Conservation (phyloP, 2,113 vertebrate genomes). For the Equus przewalskii region DNA sequence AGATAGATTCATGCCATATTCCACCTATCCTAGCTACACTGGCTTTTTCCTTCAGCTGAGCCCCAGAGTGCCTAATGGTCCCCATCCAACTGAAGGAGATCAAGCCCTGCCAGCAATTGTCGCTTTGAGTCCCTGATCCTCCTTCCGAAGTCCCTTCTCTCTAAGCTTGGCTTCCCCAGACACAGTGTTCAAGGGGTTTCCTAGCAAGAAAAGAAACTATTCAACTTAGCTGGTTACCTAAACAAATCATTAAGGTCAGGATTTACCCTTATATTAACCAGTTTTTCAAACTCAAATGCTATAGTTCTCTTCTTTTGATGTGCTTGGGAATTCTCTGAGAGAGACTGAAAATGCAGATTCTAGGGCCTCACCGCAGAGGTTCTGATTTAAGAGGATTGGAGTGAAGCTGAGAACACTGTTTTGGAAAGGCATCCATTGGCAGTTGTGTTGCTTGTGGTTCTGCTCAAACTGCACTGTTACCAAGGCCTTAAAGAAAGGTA, state of each 20-base stretch:
- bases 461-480: neutral
- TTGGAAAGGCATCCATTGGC: neutral
- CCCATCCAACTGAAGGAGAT: neutral
- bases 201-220: neutral
- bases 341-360: neutral
- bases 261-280: neutral
- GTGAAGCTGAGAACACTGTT: neutral
- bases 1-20: neutral
- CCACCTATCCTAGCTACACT: neutral
- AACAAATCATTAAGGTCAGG: constrained; percentile 3
- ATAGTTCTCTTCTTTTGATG: neutral
- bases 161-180: neutral
- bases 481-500: neutral
- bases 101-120: neutral
- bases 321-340: neutral
- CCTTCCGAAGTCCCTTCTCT: neutral
- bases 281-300: neutral
- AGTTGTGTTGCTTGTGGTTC: neutral
- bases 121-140: neutral
- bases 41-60: neutral
- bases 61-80: neutral
- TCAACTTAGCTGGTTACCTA: neutral
- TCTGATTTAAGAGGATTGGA: neutral
- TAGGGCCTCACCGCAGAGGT: neutral
- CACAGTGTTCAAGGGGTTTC: neutral